A percentile compares a stretch with the other conserved stretches of the same genome.
Evolutionary conservation across 2,797 vertebrate species (phyloP).

Genomic region (Xiphorhynchus erythropygius): DNA sequence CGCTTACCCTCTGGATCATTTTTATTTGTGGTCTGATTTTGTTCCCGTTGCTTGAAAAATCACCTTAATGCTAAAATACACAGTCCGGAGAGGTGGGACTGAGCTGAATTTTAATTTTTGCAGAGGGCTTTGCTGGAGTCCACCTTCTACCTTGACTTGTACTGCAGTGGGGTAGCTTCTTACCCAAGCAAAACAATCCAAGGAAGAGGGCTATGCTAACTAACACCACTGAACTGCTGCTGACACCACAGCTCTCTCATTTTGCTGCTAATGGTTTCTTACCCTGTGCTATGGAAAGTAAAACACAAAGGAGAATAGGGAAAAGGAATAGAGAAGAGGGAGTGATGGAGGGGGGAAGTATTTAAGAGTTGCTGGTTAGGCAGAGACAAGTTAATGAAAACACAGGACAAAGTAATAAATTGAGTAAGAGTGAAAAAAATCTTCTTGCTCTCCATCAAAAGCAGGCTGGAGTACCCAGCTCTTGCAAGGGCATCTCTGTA

Average conservation of each 20-base stretch:
- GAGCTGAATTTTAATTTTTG: slow-evolving; percentile 38
- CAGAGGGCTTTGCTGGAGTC: background rate
- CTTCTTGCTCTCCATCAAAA: background rate
- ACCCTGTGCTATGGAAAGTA: background rate
- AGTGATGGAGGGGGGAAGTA: background rate
- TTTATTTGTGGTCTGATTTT: slow-evolving; percentile 25
- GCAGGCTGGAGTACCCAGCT: background rate
- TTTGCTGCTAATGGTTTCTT: background rate
- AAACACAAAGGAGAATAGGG: background rate
- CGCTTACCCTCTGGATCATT: background rate
- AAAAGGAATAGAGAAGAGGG: background rate
- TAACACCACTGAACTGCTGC: background rate
- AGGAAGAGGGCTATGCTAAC: background rate
- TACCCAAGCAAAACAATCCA: background rate
- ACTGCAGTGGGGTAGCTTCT: background rate
- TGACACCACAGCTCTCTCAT: background rate
- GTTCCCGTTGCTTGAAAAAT: slow-evolving; percentile 34
- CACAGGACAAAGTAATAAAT: background rate
- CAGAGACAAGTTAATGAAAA: background rate
- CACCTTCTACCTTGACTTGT: background rate
- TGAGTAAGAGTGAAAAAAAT: background rate
- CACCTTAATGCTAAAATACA: slow-evolving; percentile 39
- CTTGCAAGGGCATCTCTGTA: background rate
- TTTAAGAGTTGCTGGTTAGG: background rate
- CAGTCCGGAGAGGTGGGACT: background rate